Evolutionary conservation across 2,888 invertebrate species (phyloP).

Genomic region (Toxonevra muliebris): DNA sequence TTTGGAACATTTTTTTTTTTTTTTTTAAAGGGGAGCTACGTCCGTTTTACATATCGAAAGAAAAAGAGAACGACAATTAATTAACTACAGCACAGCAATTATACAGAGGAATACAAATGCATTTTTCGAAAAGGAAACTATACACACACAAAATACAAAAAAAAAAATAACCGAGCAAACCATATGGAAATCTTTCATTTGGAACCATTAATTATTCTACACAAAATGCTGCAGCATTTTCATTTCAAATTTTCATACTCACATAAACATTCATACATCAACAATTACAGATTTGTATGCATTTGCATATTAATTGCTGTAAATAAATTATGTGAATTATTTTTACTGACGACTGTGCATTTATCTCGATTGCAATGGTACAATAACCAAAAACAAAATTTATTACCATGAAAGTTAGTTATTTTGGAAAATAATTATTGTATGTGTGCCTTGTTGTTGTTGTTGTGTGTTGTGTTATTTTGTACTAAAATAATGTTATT

Average conservation of each 20-base stretch:
- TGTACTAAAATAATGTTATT: slow-evolving; percentile 9
- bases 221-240: slow-evolving; percentile 6
- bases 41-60: no score
- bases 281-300: background rate
- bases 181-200: slow-evolving; percentile 33
- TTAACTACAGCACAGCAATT: background rate
- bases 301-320: slow-evolving; percentile 20
- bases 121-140: background rate
- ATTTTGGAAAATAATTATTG: no score
- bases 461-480: no score
- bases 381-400: no score
- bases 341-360: background rate
- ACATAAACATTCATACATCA: no score
- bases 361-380: no score
- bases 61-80: background rate
- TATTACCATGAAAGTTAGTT: no score
- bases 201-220: slow-evolving; percentile 32
- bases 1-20: no score
- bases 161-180: background rate
- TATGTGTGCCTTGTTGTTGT: no score
- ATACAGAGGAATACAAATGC: slow-evolving; percentile 1
- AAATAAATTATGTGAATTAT: slow-evolving; percentile 3
- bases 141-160: background rate
- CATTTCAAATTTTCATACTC: slow-evolving; percentile 5
- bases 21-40: no score